These are phyloP conservation scores for Diplosoma virens DNA, from an alignment of 23 tunicate genomes.

Conservation along the genomic window DNA sequence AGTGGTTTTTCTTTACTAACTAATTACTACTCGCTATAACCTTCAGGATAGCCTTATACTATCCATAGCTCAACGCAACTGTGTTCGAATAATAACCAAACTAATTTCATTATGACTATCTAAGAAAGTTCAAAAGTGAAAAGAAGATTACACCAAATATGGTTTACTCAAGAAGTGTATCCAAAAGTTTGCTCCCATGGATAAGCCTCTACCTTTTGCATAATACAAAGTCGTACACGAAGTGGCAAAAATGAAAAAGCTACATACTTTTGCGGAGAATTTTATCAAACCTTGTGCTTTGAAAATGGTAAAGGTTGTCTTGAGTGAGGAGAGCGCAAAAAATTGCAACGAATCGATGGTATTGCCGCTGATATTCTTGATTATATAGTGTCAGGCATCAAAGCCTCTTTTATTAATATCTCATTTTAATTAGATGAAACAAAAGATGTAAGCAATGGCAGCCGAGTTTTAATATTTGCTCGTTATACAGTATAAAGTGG, in stretches of 20 bases:
- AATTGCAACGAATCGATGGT: constrained; percentile 1
- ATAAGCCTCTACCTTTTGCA: background rate
- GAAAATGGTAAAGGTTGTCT: background rate
- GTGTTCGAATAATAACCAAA: no score
- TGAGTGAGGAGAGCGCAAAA: background rate
- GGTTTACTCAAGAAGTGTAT: background rate
- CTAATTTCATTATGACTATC: background rate
- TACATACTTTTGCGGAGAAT: background rate
- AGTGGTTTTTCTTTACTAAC: no score
- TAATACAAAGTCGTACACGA: constrained; percentile 8
- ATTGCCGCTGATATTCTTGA: constrained; percentile 8
- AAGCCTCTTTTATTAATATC: background rate
- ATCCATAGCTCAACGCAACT: no score
- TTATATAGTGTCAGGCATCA: background rate
- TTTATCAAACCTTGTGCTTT: background rate
- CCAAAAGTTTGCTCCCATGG: background rate
- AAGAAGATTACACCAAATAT: background rate
- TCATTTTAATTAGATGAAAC: no score
- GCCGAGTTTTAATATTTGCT: background rate
- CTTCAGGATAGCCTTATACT: no score
- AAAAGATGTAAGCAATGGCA: background rate
- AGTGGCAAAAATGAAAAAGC: constrained; percentile 6
- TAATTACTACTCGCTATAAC: no score
- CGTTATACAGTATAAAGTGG: no score
- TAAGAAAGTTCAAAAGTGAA: background rate